Conservation (phyloP, 2,113 vertebrate genomes). For the Neogale vison region DNA sequence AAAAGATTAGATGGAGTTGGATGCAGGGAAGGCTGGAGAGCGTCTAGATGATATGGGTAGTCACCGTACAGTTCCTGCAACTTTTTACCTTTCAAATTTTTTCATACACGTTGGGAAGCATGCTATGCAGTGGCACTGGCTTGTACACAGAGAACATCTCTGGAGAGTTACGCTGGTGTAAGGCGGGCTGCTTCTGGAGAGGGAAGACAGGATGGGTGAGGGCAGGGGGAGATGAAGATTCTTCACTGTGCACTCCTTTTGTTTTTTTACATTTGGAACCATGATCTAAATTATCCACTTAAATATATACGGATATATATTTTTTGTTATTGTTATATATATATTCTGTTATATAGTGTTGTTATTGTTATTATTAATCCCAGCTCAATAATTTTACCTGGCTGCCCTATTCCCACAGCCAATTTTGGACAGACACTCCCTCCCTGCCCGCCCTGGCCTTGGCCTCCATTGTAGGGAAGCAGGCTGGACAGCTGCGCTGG, state of each 20-base stretch:
- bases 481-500: too few relatives aligned
- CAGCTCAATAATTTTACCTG: not conserved
- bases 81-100: not conserved
- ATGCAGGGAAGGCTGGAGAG: not conserved
- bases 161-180: too few relatives aligned
- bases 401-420: too few relatives aligned
- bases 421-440: not conserved
- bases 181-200: not conserved
- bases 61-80: not conserved
- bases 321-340: not conserved
- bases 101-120: not conserved
- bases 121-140: not conserved
- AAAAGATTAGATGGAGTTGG: not conserved
- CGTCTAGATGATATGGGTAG: rapidly evolving
- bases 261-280: not conserved
- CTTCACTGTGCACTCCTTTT: not conserved
- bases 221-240: not conserved
- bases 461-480: slow-evolving; percentile 61
- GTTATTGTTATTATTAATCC: not conserved
- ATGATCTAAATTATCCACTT: not conserved
- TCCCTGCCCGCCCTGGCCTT: not conserved
- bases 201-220: not conserved
- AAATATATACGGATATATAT: too few relatives aligned
- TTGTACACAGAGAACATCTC: not conserved
- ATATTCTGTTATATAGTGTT: too few relatives aligned